Evolutionary conservation across 2,113 vertebrate species (phyloP).

Genomic region (Vulpes ferrilata): DNA sequence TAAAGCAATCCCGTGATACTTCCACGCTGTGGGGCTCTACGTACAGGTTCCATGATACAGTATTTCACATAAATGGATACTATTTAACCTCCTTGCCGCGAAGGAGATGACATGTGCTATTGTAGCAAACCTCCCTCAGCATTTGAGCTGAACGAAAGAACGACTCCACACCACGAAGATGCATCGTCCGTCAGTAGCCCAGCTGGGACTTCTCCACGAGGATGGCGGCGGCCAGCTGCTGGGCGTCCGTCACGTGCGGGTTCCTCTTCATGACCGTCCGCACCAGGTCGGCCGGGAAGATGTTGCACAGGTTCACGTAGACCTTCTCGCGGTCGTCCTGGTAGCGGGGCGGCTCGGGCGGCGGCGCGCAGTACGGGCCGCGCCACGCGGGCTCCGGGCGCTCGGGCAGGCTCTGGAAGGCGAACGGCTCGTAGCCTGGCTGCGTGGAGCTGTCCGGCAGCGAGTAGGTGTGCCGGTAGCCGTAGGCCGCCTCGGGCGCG

Average conservation of each 20-base stretch:
- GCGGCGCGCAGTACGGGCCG: constrained; percentile 87
- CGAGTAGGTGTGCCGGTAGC: constrained; percentile 91
- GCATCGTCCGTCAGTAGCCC: constrained; percentile 92
- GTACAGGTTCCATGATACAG: constrained; percentile 89
- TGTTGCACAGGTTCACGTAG: constrained; percentile 97
- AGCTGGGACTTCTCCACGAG: constrained; percentile 95
- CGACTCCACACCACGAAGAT: constrained; percentile 88
- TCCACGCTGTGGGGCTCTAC: constrained; percentile 85
- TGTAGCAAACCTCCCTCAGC: constrained; percentile 94
- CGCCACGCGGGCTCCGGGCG: constrained; percentile 93
- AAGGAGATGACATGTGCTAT: constrained; percentile 93
- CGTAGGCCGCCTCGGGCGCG: constrained; percentile 86
- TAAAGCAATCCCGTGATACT: constrained; percentile 85
- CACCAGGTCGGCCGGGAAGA: constrained; percentile 97
- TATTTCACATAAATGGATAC: constrained; percentile 92
- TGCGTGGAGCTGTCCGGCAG: constrained; percentile 87
- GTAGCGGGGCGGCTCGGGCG: constrained; percentile 90
- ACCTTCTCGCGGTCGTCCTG: constrained; percentile 94
- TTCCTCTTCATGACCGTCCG: constrained; percentile 96
- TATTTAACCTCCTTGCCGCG: constrained; percentile 90
- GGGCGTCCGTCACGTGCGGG: constrained; percentile 95
- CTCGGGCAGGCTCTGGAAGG: constrained; percentile 95
- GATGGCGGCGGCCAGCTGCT: constrained; percentile 97
- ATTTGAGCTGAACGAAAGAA: constrained; percentile 90
- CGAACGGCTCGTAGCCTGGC: constrained; percentile 92